phyloP scores from a whole-genome alignment of 2,113 vertebrate genomes.

The Mionectes macconnelli region DNA sequence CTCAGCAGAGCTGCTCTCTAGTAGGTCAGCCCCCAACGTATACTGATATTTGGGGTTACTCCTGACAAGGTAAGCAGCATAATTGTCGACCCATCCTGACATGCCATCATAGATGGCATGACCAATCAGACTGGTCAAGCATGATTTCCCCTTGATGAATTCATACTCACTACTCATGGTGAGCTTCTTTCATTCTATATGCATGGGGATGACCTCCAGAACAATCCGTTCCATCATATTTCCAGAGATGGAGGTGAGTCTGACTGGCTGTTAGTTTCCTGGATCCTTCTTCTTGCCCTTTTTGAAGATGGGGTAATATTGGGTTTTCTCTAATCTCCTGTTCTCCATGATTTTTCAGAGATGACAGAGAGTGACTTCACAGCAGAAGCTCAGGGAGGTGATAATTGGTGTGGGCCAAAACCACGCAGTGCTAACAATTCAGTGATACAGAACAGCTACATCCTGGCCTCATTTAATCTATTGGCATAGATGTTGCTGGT shows the following conservation, averaged over 20 bases:
- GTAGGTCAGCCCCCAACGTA: neutral
- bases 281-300: neutral
- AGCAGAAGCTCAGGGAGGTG: neutral
- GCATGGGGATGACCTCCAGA: neutral
- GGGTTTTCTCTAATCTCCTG: neutral
- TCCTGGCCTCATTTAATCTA: neutral
- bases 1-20: neutral
- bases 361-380: neutral
- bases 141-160: neutral
- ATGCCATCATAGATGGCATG: neutral
- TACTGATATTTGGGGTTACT: neutral
- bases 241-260: neutral
- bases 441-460: neutral
- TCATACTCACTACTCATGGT: neutral
- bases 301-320: neutral
- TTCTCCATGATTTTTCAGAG: neutral
- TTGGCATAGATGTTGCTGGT: no score
- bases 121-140: neutral
- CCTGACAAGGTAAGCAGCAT: neutral
- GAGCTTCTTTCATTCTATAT: neutral
- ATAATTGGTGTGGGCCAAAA: neutral
- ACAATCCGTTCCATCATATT: neutral
- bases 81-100: neutral
- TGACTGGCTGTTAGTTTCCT: neutral
- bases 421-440: neutral